Conservation (phyloP, 1,140 invertebrate species). For the Drosophila pachea region DNA sequence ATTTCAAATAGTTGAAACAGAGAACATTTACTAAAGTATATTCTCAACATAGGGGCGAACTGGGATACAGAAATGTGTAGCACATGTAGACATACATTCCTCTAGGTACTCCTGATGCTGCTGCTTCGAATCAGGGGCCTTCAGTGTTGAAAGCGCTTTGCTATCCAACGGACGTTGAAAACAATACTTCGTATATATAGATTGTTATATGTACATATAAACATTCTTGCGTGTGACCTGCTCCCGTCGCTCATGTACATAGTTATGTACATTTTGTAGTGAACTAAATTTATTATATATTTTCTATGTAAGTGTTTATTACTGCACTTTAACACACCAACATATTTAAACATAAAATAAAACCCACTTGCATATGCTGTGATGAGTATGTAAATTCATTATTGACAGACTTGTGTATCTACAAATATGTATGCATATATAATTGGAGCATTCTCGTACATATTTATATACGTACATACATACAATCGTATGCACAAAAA, state of each 20-base stretch:
- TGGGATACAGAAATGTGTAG: slow-evolving; percentile 42
- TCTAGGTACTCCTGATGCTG: slow-evolving; percentile 30
- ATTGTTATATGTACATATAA: not conserved
- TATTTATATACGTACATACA: not conserved
- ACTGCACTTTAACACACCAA: not conserved
- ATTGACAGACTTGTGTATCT: not conserved
- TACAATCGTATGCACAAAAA: not conserved
- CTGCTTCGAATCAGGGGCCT: slow-evolving; percentile 24
- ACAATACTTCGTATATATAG: slow-evolving; percentile 3
- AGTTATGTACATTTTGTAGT: not conserved
- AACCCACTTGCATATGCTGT: not conserved
- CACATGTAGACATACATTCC: slow-evolving; percentile 25
- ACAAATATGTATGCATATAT: not conserved
- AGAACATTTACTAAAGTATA: slow-evolving; percentile 7
- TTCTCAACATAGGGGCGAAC: slow-evolving; percentile 14
- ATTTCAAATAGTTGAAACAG: slow-evolving; percentile 7
- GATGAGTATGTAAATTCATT: not conserved
- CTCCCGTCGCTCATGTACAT: not conserved
- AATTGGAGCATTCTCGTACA: not conserved
- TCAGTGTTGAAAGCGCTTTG: slow-evolving; percentile 69
- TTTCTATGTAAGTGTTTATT: slow-evolving; percentile 4
- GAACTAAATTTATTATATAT: not conserved
- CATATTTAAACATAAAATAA: not conserved
- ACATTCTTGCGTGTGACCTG: not conserved
- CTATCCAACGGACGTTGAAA: slow-evolving; percentile 56